A percentile compares a stretch with the other conserved stretches of the same genome.
phyloP scores from a whole-genome alignment of 2,888 invertebrate species.

The Rhimphoctona megacephalus region DNA sequence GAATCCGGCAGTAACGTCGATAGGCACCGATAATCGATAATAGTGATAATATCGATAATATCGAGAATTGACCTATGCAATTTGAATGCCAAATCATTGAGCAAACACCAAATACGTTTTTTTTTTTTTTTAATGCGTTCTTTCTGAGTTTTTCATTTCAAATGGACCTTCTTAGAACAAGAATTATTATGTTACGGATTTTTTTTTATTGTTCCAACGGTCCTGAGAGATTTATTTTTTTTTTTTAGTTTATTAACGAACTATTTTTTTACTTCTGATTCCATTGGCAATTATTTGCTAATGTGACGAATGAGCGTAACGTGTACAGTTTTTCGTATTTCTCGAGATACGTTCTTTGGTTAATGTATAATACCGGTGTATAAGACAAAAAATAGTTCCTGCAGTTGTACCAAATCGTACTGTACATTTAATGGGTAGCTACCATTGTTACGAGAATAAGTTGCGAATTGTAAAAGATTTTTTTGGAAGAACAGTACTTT shows the following conservation, averaged over 20 bases:
- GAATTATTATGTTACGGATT: background rate
- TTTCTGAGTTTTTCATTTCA: background rate
- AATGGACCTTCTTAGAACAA: background rate
- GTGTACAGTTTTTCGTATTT: background rate
- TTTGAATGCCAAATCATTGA: slow-evolving; percentile 20
- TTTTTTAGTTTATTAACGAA: slow-evolving; percentile 1
- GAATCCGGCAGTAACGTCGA: background rate
- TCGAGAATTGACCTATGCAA: background rate
- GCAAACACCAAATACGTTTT: background rate
- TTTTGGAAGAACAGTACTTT: background rate
- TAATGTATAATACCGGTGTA: background rate
- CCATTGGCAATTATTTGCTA: background rate
- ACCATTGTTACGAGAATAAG: background rate
- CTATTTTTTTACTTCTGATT: background rate
- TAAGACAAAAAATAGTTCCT: background rate
- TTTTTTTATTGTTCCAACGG: background rate
- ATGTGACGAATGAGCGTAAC: background rate
- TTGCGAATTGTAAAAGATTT: background rate
- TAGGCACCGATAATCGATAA: background rate
- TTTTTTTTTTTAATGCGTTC: slow-evolving; percentile 12
- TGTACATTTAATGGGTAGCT: slow-evolving; percentile 20
- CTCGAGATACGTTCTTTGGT: background rate
- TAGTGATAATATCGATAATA: background rate
- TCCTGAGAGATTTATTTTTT: background rate
- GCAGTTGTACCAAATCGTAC: background rate